These are phyloP conservation scores for Anniella stebbinsi DNA, from an alignment of 2,797 vertebrate genomes.

Conservation along the genomic window DNA sequence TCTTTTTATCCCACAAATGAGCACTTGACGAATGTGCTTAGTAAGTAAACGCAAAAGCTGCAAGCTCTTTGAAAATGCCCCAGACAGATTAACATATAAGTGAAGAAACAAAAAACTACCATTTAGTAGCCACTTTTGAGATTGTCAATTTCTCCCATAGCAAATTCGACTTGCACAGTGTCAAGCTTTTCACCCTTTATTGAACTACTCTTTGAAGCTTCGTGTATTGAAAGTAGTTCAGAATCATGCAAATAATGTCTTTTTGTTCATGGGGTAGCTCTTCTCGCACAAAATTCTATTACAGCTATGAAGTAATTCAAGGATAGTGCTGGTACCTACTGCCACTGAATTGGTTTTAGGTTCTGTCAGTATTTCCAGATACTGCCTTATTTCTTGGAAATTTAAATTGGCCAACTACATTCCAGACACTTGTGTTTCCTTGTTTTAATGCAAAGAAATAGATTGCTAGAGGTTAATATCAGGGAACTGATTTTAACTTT, in stretches of 20 bases:
- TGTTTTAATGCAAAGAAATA: background rate
- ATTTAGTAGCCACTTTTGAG: constrained; percentile 67
- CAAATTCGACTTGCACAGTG: constrained; percentile 61
- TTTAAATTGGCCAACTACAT: constrained; percentile 33
- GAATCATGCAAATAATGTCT: constrained; percentile 67
- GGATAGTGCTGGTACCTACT: constrained; percentile 46
- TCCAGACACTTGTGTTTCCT: background rate
- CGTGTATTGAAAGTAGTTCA: constrained; percentile 57
- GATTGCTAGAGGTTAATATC: background rate
- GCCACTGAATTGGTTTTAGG: constrained; percentile 46
- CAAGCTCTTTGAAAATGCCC: constrained; percentile 29
- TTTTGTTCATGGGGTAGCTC: constrained; percentile 65
- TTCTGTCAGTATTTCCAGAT: constrained; percentile 34
- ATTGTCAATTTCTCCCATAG: constrained; percentile 54
- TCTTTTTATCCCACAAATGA: constrained; percentile 61
- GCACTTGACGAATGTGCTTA: constrained; percentile 46
- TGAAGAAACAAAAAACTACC: constrained; percentile 50
- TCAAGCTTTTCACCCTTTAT: constrained; percentile 52
- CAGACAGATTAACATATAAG: constrained; percentile 35
- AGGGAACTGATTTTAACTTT: background rate
- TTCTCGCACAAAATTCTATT: constrained; percentile 68
- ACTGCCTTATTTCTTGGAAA: constrained; percentile 28
- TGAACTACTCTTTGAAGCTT: constrained; percentile 70
- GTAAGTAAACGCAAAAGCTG: background rate
- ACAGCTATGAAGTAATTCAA: constrained; percentile 68